Evolutionary conservation across 2,888 invertebrate species (phyloP).

Genomic region (Rhogogaster chlorosoma): DNA sequence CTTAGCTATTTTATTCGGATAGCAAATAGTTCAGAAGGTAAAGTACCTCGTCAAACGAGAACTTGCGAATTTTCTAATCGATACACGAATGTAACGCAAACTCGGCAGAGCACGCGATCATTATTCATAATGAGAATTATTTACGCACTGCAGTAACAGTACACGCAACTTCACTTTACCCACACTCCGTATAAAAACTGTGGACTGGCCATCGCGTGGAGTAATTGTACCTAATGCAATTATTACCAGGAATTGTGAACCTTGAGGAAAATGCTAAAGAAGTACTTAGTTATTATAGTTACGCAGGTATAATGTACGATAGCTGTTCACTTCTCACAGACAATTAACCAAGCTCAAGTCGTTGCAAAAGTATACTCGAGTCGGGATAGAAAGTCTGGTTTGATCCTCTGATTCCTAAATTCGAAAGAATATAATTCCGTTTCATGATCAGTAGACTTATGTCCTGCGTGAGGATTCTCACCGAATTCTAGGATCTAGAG

Average conservation of each 20-base stretch:
- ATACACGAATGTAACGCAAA: not conserved
- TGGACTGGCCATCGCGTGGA: not conserved
- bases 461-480: not conserved
- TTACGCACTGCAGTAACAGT: not conserved
- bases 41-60: not conserved
- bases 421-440: not conserved
- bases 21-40: not conserved
- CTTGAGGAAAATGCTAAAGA: not conserved
- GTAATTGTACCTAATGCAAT: constrained; percentile 12
- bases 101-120: not conserved
- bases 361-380: no score
- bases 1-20: not conserved
- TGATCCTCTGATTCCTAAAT: not conserved
- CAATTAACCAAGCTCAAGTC: no score
- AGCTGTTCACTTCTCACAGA: no score
- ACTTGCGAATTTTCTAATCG: not conserved
- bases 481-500: not conserved
- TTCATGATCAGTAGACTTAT: no score
- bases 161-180: not conserved
- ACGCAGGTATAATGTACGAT: not conserved
- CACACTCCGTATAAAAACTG: not conserved
- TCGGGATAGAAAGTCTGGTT: not conserved
- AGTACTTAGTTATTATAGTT: not conserved
- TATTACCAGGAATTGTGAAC: constrained; percentile 20
- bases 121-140: constrained; percentile 14